Conservation (phyloP, 2,113 vertebrate genomes). For the Dromiciops gliroides region DNA sequence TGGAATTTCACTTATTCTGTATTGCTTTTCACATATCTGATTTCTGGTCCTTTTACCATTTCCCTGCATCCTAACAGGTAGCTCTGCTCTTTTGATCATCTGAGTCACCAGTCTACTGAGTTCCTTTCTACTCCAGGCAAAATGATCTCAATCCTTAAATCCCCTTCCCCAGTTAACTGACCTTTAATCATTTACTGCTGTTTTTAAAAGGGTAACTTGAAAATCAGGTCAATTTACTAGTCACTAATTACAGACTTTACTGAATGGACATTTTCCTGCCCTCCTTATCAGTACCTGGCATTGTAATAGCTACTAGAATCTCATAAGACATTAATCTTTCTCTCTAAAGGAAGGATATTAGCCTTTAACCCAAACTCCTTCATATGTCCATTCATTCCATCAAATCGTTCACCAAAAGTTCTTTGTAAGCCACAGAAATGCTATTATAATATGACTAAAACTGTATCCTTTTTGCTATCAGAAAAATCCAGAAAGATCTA, state of each 20-base stretch:
- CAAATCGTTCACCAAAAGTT: background rate
- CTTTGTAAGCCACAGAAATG: background rate
- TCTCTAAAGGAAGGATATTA: constrained; percentile 11
- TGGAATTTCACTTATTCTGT: constrained; percentile 12
- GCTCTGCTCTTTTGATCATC: constrained; percentile 14
- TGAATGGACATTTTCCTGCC: background rate
- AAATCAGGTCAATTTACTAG: constrained; percentile 9
- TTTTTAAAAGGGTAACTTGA: constrained; percentile 31
- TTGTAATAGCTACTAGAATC: background rate
- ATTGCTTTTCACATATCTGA: constrained; percentile 27
- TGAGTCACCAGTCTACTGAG: background rate
- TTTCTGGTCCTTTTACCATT: background rate
- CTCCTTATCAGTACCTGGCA: background rate
- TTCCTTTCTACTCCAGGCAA: constrained; percentile 41
- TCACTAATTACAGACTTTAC: constrained; percentile 4
- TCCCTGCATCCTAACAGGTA: background rate
- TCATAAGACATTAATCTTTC: constrained; percentile 11
- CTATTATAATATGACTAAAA: background rate
- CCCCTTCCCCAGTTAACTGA: constrained; percentile 39
- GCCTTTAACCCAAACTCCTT: background rate
- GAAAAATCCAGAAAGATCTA: too few relatives aligned
- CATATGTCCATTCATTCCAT: background rate
- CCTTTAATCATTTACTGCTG: constrained; percentile 59
- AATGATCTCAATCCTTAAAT: constrained; percentile 21
- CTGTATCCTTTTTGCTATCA: too few relatives aligned